These are phyloP conservation scores for Chrysopilus asiliformis DNA, from an alignment of 2,888 invertebrate species.

Conservation along the genomic window DNA sequence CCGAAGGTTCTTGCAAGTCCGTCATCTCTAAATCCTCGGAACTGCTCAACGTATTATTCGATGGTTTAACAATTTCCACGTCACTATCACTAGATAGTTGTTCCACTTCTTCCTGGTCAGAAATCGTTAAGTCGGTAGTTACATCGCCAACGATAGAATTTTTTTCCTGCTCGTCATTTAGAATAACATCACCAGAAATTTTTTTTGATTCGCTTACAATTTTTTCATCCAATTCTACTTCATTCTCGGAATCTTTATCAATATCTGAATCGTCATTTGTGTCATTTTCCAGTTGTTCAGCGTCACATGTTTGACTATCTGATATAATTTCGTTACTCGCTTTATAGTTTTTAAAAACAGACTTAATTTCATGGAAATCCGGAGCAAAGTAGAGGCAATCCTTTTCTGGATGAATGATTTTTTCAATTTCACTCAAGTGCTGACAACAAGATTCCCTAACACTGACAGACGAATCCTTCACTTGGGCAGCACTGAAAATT, in stretches of 20 bases:
- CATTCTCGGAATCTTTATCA: constrained; percentile 8
- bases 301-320: not conserved
- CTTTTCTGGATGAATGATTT: constrained; percentile 25
- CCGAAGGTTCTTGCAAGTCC: too few species aligned
- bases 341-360: constrained; percentile 15
- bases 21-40: too few species aligned
- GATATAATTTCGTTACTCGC: not conserved
- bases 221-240: constrained; percentile 6
- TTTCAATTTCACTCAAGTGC: constrained; percentile 20
- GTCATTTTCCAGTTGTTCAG: constrained; percentile 4
- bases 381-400: constrained; percentile 22
- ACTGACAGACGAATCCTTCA: constrained; percentile 16
- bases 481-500: constrained; percentile 18
- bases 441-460: constrained; percentile 18
- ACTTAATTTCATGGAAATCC: constrained; percentile 20
- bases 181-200: too few species aligned
- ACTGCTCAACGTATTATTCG: too few species aligned
- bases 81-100: too few species aligned
- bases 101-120: too few species aligned
- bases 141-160: too few species aligned
- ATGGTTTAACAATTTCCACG: too few species aligned
- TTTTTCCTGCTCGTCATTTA: too few species aligned
- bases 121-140: too few species aligned
- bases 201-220: too few species aligned
- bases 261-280: constrained; percentile 9